These are phyloP conservation scores for Urocynchramus pylzowi DNA, from an alignment of 2,113 vertebrate genomes.

Conservation along the genomic window DNA sequence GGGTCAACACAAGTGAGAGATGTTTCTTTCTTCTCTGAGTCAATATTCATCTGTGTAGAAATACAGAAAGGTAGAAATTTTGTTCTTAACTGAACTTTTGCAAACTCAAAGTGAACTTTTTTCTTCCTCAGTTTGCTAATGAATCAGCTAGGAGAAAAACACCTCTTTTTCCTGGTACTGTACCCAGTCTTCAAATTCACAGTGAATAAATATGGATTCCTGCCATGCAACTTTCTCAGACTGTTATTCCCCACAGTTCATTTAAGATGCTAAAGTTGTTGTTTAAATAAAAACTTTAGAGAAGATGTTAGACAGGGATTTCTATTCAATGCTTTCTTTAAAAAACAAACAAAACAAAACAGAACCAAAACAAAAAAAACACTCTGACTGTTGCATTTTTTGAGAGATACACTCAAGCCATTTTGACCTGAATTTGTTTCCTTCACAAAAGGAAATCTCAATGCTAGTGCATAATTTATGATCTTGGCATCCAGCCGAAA, in stretches of 20 bases:
- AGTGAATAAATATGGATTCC: not conserved
- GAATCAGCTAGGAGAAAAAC: not conserved
- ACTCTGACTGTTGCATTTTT: not conserved
- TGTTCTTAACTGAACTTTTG: not conserved
- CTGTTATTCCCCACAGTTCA: not conserved
- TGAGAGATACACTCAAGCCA: not conserved
- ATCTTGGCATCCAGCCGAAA: constrained; percentile 33
- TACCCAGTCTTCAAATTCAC: not conserved
- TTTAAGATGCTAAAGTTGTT: not conserved
- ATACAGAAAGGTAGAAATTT: not conserved
- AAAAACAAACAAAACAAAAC: not conserved
- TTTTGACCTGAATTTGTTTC: constrained; percentile 34
- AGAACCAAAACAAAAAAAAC: not conserved
- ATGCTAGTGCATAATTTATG: not conserved
- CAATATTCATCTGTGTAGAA: not conserved
- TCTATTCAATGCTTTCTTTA: not conserved
- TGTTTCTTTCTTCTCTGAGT: not conserved
- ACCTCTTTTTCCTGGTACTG: not conserved
- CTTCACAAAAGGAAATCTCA: not conserved
- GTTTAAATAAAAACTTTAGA: not conserved
- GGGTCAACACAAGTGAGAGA: not conserved
- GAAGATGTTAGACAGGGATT: not conserved
- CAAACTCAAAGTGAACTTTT: not conserved
- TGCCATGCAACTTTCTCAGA: not conserved
- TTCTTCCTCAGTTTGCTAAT: not conserved